Base-by-base conservation (phyloP, 2,113 vertebrate species). In the Haemorhous mexicanus region DNA sequence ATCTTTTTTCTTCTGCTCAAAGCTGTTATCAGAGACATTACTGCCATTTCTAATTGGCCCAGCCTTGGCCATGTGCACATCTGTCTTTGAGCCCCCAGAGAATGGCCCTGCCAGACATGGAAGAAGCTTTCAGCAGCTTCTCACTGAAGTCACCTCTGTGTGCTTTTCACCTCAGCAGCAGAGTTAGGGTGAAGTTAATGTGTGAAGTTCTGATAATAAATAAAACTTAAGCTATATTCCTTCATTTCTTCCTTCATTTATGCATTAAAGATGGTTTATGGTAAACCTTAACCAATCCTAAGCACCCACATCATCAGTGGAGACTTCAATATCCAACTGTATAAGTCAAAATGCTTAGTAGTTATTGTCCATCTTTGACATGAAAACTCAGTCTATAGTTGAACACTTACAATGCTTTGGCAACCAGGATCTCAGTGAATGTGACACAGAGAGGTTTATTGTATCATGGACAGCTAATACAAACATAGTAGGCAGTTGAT, bases 231-330 rank as follows among this genome's bases (percentile, higher is more conserved):
- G 28, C 2, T 73, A 7, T 20, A 50, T 13, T 10, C 1, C 7
- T 43, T 43, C 7, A 72, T 35, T 80, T 44, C 21, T 68, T 77
- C 35, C 72, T 78, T 63, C 16, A 4, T 87, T 58, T 50, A n/a
- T 30, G 37, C 1, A 2, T 56, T 2, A 4, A 14, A 62, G 44
- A 43, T 1, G 2, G 13, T 30, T 39, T 37, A 10, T 16, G 15
- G 22, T 61, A 17, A 66, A 27, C 78, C n/a, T 19, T 43, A 69
- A 74, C 33, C 37, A 9, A 61, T 44, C 24, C 2, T 50, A 56
- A 11, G 10, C 44, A 52, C 8, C 10, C 43, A 19, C 20, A 3
- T 47, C 3, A 33, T 52, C 21, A 39, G 3, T 39, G 16, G 19
- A 64, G 19, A 56, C 7, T 81, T 72, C 16, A 84, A 46, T 14